These are phyloP conservation scores for Metopolophium dirhodum DNA, from an alignment of 1,140 invertebrate species.

Conservation along the genomic window DNA sequence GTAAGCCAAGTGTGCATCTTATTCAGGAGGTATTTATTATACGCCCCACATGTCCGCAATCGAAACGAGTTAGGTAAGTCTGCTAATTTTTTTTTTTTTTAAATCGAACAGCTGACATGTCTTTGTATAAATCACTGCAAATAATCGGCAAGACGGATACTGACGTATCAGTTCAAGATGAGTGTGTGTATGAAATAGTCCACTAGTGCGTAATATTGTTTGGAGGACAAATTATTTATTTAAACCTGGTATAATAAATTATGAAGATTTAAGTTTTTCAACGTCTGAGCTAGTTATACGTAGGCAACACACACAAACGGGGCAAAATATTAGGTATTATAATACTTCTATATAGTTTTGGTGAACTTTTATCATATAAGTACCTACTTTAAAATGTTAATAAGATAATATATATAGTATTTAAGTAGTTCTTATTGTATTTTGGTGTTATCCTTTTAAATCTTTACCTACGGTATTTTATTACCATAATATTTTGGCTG, in stretches of 20 bases:
- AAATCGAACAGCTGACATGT: no score
- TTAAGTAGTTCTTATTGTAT: constrained; percentile 30
- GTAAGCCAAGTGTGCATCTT: not conserved
- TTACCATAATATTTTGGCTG: not conserved
- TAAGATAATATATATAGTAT: not conserved
- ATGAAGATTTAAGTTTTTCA: not conserved
- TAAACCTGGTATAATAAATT: not conserved
- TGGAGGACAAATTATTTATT: not conserved
- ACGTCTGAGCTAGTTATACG: not conserved
- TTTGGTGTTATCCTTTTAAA: constrained; percentile 12
- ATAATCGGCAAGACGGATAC: no score
- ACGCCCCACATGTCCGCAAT: not conserved
- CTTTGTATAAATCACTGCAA: no score
- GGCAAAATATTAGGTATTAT: not conserved
- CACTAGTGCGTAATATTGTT: no score
- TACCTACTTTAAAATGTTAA: constrained; percentile 28
- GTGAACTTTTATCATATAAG: constrained; percentile 1
- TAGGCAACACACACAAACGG: not conserved
- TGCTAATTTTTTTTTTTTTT: no score
- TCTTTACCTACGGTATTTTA: not conserved
- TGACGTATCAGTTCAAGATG: no score
- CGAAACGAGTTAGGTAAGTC: not conserved
- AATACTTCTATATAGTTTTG: constrained; percentile 24
- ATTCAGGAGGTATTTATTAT: not conserved
- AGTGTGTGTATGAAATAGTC: no score